A percentile compares a stretch with the other conserved stretches of the same genome.
These are phyloP conservation scores for Elegia similella DNA, from an alignment of 2,888 invertebrate genomes.

Conservation along the genomic window DNA sequence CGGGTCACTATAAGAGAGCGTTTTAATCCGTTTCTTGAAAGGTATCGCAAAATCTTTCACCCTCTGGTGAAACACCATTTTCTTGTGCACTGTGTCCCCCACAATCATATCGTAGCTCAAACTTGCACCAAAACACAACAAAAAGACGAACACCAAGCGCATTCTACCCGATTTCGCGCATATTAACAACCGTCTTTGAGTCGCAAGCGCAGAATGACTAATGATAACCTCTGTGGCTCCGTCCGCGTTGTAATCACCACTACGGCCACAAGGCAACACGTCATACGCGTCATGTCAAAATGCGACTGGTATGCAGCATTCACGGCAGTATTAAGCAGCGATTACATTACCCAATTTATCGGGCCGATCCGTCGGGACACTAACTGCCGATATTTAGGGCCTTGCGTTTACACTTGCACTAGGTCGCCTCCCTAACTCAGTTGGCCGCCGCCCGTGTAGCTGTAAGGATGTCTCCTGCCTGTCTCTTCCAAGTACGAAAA, in stretches of 20 bases:
- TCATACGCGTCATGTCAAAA: constrained; percentile 13
- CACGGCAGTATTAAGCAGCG: too few relatives aligned
- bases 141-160: constrained; percentile 53
- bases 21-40: constrained; percentile 69
- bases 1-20: constrained; percentile 59
- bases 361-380: too few relatives aligned
- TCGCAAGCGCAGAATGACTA: constrained; percentile 20
- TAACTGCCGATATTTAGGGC: too few relatives aligned
- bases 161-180: constrained; percentile 53
- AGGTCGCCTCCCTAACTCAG: too few relatives aligned
- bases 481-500: too few relatives aligned
- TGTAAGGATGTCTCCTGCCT: too few relatives aligned
- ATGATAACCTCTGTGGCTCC: constrained; percentile 25
- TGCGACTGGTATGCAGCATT: neutral
- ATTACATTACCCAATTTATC: too few relatives aligned
- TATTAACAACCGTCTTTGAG: constrained; percentile 13
- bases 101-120: constrained; percentile 66
- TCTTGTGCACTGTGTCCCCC: constrained; percentile 71
- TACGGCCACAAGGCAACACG: neutral
- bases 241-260: constrained; percentile 6
- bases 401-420: too few relatives aligned
- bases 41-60: constrained; percentile 74
- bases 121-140: constrained; percentile 47
- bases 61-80: constrained; percentile 75
- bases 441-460: too few relatives aligned